These are phyloP conservation scores for Sardina pilchardus DNA, from an alignment of 2,113 vertebrate species.

Conservation along the genomic window DNA sequence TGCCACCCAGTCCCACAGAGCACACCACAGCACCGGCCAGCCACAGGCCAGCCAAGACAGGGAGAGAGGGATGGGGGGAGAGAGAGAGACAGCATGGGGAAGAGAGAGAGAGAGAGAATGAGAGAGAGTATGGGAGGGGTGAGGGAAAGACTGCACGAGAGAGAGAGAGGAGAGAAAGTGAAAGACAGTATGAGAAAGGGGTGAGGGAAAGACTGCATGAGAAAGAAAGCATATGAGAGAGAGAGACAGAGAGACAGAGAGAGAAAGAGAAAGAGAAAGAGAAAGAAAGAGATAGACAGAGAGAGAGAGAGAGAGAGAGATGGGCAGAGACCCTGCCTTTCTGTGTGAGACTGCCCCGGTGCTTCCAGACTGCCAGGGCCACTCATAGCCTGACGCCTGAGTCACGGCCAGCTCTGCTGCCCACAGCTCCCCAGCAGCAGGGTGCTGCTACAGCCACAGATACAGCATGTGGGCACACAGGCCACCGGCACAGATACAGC, in stretches of 20 bases:
- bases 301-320: conserved; percentile 12
- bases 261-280: background rate
- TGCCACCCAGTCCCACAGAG: too few species aligned
- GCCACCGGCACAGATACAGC: background rate
- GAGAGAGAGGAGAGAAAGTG: background rate
- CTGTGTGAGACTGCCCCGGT: too few species aligned
- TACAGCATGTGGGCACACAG: background rate
- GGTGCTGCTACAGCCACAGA: background rate
- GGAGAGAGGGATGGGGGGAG: background rate
- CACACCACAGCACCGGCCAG: background rate
- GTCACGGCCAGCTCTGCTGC: background rate
- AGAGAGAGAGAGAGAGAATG: background rate
- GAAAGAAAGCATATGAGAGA: background rate
- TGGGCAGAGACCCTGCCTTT: too few species aligned
- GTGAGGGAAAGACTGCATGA: background rate
- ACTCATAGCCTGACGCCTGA: background rate
- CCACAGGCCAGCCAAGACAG: background rate
- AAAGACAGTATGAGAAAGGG: too few species aligned
- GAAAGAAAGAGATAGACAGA: background rate
- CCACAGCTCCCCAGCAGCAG: background rate
- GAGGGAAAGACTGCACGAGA: background rate
- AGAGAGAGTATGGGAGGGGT: background rate
- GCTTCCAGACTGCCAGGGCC: background rate
- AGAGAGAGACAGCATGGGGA: background rate
- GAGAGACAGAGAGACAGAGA: background rate